Percentiles rank a stretch among this genome's conserved stretches.
phyloP scores from a whole-genome alignment of 2,797 vertebrate genomes.

The Sebastes itinus region DNA sequence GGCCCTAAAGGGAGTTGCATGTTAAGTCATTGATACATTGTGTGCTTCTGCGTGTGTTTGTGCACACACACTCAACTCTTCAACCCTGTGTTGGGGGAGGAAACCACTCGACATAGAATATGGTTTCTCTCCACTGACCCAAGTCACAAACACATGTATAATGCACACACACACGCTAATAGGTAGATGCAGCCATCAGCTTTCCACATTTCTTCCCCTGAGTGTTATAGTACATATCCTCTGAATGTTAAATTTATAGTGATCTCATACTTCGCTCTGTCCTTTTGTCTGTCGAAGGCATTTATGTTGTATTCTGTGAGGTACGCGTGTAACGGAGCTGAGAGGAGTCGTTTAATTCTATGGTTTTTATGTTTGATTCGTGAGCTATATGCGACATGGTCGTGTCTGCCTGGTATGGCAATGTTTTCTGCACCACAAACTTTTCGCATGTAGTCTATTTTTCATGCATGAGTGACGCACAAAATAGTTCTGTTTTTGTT shows the following conservation, averaged over 20 bases:
- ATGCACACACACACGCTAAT: not conserved
- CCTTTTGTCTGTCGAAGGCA: not conserved
- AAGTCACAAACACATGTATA: constrained; percentile 9
- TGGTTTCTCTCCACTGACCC: constrained; percentile 14
- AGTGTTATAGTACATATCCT: constrained; percentile 7
- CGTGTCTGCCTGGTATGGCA: constrained; percentile 53
- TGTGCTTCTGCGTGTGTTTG: constrained; percentile 15
- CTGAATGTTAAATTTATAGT: constrained; percentile 23
- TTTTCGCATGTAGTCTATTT: constrained; percentile 25
- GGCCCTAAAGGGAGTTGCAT: constrained; percentile 22
- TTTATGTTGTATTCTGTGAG: not conserved
- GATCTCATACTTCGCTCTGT: constrained; percentile 9
- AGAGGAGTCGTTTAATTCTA: constrained; percentile 22
- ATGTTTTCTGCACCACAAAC: constrained; percentile 57
- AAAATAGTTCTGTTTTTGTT: not conserved
- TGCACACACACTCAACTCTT: not conserved
- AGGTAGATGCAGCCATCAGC: not conserved
- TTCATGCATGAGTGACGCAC: constrained; percentile 24
- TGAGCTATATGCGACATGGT: constrained; percentile 21
- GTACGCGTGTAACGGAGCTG: constrained; percentile 1
- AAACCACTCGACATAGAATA: constrained; percentile 15
- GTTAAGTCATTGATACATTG: constrained; percentile 35
- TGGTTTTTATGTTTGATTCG: constrained; percentile 31
- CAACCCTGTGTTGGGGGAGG: not conserved
- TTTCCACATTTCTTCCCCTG: not conserved